Evolutionary conservation across 2,113 vertebrate species (phyloP), one percentile per base, ranked within the genome.

Genomic region (Aldabrachelys gigantea): DNA sequence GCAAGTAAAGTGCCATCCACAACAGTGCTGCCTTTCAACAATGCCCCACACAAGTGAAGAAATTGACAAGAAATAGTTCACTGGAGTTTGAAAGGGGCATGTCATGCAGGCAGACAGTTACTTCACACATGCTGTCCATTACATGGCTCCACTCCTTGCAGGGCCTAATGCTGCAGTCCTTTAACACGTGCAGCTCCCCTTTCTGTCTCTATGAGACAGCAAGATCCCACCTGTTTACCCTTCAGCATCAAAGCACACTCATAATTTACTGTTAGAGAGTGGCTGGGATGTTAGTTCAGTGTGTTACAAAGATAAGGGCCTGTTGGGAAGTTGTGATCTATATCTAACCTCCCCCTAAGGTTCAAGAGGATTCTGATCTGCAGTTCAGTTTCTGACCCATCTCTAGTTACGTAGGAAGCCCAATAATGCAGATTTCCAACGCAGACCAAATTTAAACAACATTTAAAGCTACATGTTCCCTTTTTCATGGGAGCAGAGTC

Each of bases 401-500:
- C 83, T 87, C n/a, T 65, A 0, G 1, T 95, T 86, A 79, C 85
- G 75, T 65, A 50, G 88, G 89, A 88, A 89, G 87, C 69, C 85
- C 82, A 84, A 41, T 80, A 93, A 81, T 94, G 92, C 85, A 54
- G 57, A 69, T 41, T 87, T 49, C 80, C 10, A 90, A 82, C 86
- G 62, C 72, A 62, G 83, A 25, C 65, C 90, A 82, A 86, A 91
- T 24, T 83, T 94, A 79, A 95, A 89, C 91, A 93, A 41, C 24
- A 17, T 91, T 88, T 88, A 87, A 92, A 95, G 81, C 82, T 81
- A 62, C 29, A 1, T 52, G 47, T 85, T 80, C 84, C 93, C 88
- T 91, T 83, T 50, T 86, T 88, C 79, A 92, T 62, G 88, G 50
- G 80, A 69, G 92, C 95, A 75, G 75, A 85, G 84, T 95, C 79